Evolutionary conservation across 2,113 vertebrate species (phyloP).

Genomic region (Pithys albifrons): DNA sequence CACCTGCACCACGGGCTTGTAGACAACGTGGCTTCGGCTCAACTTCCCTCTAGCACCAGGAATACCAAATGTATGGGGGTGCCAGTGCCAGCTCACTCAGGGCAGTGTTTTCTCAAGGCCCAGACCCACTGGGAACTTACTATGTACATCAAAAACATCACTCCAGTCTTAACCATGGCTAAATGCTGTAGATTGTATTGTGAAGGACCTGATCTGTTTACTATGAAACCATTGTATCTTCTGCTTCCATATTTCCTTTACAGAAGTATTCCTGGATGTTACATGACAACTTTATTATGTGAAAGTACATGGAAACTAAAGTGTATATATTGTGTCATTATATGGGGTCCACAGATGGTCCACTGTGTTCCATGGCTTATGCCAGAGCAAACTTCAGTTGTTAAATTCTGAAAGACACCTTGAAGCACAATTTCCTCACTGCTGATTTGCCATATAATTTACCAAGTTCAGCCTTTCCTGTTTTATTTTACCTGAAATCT

Average conservation of each 20-base stretch:
- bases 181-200: constrained; percentile 67
- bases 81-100: constrained; percentile 57
- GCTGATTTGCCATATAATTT: constrained; percentile 57
- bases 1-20: constrained; percentile 26
- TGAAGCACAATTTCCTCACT: constrained; percentile 80
- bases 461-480: constrained; percentile 36
- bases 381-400: constrained; percentile 61
- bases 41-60: constrained; percentile 68
- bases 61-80: constrained; percentile 51
- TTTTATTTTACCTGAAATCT: constrained; percentile 36
- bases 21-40: constrained; percentile 33
- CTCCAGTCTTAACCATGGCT: constrained; percentile 73
- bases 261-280: constrained; percentile 73
- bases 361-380: constrained; percentile 57
- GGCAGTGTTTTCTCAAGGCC: constrained; percentile 35
- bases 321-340: constrained; percentile 75
- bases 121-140: constrained; percentile 40
- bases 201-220: constrained; percentile 68
- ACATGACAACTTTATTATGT: constrained; percentile 56
- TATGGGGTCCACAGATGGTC: constrained; percentile 52
- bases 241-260: constrained; percentile 72
- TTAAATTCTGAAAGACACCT: constrained; percentile 66
- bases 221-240: constrained; percentile 66
- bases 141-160: constrained; percentile 40
- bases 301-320: constrained; percentile 74